Conservation (phyloP, 1,140 invertebrate genomes). For the Heliothis subflexa region DNA sequence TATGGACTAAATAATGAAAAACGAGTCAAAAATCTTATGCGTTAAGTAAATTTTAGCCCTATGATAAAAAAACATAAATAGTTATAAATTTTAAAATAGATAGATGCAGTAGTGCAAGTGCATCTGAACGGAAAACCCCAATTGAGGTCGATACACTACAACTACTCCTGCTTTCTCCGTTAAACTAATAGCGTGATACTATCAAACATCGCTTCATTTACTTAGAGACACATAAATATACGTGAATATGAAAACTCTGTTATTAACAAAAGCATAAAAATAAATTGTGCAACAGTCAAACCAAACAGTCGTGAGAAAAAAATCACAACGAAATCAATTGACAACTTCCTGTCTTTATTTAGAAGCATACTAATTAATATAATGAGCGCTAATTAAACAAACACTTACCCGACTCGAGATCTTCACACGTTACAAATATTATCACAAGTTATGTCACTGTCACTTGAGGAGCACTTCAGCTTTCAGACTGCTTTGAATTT, state of each 20-base stretch:
- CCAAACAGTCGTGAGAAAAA: slow-evolving; percentile 25
- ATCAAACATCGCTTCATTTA: too few species aligned
- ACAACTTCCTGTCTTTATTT: slow-evolving; percentile 29
- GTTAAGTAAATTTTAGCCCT: too few species aligned
- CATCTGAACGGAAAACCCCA: too few species aligned
- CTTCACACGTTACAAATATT: slow-evolving; percentile 42
- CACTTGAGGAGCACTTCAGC: slow-evolving; percentile 38
- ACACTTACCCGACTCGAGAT: slow-evolving; percentile 40
- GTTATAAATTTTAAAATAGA: too few species aligned
- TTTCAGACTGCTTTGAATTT: slow-evolving; percentile 42
- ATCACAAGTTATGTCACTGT: slow-evolving; percentile 42
- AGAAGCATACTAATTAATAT: slow-evolving; percentile 35
- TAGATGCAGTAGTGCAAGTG: too few species aligned
- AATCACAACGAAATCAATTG: slow-evolving; percentile 29
- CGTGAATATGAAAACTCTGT: neutral
- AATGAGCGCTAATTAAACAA: slow-evolving; percentile 40
- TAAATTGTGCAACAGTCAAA: slow-evolving; percentile 12
- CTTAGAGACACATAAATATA: neutral
- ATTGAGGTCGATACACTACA: too few species aligned
- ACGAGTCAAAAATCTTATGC: too few species aligned
- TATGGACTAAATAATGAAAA: too few species aligned
- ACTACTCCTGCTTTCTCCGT: too few species aligned
- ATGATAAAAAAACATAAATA: too few species aligned
- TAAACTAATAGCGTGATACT: too few species aligned
- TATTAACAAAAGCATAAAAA: slow-evolving; percentile 4